Base-by-base conservation (phyloP, 92 coral and sea anemone genomes). In the Actinernus sp. region DNA sequence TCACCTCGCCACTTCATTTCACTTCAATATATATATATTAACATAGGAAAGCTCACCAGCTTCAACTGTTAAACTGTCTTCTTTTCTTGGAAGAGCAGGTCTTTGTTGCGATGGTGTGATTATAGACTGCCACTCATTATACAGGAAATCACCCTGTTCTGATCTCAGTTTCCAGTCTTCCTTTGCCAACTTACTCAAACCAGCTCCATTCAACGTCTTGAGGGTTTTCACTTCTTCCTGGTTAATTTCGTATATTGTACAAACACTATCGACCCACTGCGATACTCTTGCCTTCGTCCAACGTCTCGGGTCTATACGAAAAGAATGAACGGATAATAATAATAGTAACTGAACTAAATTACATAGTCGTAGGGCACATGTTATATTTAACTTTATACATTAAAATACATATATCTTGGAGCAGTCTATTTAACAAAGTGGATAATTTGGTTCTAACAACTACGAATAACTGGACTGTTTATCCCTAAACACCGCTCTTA, bases 121-220 rank as follows among this genome's bases (percentile, higher is more conserved):
- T 28, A 82, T 25, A n/a, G 70, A 39, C 14, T 12, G 32, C 94
- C 94, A 88, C 41, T 81, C 41, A 43, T 65, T 58, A 26, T 61
- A 83, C 24, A 88, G 39, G 20, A 88, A 49, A 48, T 88, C 94
- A 8, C 94, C 94, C 26, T 83, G 90, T 11, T 65, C 61, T 17
- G 90, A 83, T 46, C 90, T 54, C n/a, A 53, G 59, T 7, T 40
- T 65, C 94, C 94, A 88, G 52, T 88, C 90, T 55, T 72, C 72
- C 24, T 74, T 65, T 8, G 11, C 32, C 45, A 88, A 52, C 3
- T 24, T 26, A 43, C 38, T 62, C 22, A 88, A 70, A 33, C 86
- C 94, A 19, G 81, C 71, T 4, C 94, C 94, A 49, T 86, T 74
- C 23, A 57, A 33, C 19, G 54, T 21, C 59, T 68, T 88, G 27